Conservation (phyloP, 35 echinoderm and acorn worm genomes). For the Ophioderma brevispina region DNA sequence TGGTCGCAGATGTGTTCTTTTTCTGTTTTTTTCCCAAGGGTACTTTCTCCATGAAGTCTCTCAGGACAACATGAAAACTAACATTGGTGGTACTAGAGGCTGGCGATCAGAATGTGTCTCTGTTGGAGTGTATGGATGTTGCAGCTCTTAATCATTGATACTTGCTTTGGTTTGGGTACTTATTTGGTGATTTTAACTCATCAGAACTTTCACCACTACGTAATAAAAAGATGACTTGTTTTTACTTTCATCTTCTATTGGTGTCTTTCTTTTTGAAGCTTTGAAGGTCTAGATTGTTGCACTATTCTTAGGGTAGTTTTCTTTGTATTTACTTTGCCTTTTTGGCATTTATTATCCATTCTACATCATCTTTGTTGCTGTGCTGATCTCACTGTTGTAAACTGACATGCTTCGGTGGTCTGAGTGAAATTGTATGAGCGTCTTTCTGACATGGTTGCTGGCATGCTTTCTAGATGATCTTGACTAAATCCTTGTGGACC, state of each 20-base stretch:
- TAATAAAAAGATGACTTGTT: no score
- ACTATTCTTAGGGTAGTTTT: no score
- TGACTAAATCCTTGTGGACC: background rate
- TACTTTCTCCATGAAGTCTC: background rate
- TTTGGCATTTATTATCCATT: no score
- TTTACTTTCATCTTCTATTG: no score
- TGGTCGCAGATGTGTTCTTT: background rate
- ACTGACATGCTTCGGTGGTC: background rate
- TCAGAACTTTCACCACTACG: no score
- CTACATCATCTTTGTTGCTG: no score
- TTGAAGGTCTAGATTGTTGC: no score
- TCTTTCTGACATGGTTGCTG: background rate
- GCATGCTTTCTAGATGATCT: background rate
- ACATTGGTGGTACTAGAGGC: background rate
- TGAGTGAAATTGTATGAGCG: background rate
- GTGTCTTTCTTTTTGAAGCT: no score
- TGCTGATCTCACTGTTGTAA: background rate
- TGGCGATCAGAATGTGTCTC: background rate
- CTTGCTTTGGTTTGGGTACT: background rate
- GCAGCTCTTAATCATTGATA: background rate
- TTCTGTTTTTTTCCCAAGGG: background rate
- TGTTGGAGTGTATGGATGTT: background rate
- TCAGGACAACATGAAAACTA: background rate
- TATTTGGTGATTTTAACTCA: no score
- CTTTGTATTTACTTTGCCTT: no score